Evolutionary conservation across 2,888 invertebrate genomes (phyloP).

Genomic region (Xestia ashworthii): DNA sequence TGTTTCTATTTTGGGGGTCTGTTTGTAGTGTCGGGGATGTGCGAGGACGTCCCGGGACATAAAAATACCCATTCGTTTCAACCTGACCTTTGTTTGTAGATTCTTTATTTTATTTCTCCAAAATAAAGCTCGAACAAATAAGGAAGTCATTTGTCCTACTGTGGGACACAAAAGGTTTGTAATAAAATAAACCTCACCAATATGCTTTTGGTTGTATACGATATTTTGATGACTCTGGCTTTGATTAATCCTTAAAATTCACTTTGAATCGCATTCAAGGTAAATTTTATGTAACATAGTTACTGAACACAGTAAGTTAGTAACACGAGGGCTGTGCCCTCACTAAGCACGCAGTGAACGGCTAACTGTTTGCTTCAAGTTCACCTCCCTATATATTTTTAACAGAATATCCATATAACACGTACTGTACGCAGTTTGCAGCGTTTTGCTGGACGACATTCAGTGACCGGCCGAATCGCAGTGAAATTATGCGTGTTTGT

Average conservation of each 20-base stretch:
- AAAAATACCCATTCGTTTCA: slow-evolving; percentile 31
- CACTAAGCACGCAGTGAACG: neutral
- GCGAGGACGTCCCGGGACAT: slow-evolving; percentile 23
- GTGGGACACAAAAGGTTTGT: neutral
- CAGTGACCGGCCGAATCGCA: neutral
- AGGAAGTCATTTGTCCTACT: neutral
- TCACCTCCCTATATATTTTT: neutral
- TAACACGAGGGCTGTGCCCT: neutral
- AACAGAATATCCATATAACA: neutral
- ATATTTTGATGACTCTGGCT: neutral
- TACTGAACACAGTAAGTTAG: neutral
- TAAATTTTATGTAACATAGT: no score
- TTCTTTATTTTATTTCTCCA: slow-evolving; percentile 9
- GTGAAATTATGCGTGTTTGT: neutral
- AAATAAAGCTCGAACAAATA: neutral
- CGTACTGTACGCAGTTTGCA: neutral
- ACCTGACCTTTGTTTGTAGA: slow-evolving; percentile 12
- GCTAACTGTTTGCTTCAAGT: neutral
- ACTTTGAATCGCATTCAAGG: neutral
- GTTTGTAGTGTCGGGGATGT: slow-evolving; percentile 6
- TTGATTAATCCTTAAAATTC: neutral
- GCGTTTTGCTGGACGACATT: neutral
- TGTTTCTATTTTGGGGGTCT: slow-evolving; percentile 41
- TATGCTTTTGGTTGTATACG: neutral
- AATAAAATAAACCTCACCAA: neutral